Conservation (phyloP, 2,888 invertebrate genomes). For the Cerceris rybyensis region DNA sequence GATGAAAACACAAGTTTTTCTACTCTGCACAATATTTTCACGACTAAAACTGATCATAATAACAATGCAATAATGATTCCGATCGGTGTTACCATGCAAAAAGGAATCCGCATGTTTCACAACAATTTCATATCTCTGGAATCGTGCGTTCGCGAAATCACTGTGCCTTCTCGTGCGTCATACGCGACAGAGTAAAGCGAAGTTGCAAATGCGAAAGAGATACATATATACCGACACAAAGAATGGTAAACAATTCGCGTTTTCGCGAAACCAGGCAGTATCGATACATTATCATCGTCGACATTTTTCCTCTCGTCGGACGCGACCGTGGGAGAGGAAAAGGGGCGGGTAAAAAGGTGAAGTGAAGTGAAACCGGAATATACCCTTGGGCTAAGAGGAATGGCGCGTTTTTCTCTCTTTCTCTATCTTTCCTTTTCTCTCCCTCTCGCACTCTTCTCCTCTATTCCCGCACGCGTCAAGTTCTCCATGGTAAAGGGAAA, state of each 20-base stretch:
- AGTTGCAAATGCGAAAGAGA: constrained; percentile 1
- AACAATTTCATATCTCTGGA: background rate
- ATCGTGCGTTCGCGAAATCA: background rate
- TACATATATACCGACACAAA: background rate
- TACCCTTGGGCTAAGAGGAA: constrained; percentile 26
- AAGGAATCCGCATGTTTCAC: background rate
- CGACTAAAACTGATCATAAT: no score
- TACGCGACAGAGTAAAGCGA: background rate
- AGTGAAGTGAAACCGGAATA: constrained; percentile 29
- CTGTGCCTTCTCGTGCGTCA: background rate
- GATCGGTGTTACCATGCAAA: no score
- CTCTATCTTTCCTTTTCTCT: no score
- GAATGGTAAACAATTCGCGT: constrained; percentile 51
- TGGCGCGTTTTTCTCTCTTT: constrained; percentile 12
- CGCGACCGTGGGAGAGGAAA: background rate
- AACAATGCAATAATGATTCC: no score
- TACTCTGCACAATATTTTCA: no score
- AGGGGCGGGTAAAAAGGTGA: constrained; percentile 11
- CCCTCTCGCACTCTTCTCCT: background rate
- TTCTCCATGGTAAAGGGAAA: background rate
- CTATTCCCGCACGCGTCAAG: background rate
- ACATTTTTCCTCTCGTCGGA: constrained; percentile 17
- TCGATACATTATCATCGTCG: constrained; percentile 50
- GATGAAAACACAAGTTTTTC: no score
- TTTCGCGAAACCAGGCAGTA: constrained; percentile 42